Evolutionary conservation across 2,797 vertebrate genomes (phyloP), one percentile per base, ranked within the genome.

Genomic region (Acanthurus tractus): DNA sequence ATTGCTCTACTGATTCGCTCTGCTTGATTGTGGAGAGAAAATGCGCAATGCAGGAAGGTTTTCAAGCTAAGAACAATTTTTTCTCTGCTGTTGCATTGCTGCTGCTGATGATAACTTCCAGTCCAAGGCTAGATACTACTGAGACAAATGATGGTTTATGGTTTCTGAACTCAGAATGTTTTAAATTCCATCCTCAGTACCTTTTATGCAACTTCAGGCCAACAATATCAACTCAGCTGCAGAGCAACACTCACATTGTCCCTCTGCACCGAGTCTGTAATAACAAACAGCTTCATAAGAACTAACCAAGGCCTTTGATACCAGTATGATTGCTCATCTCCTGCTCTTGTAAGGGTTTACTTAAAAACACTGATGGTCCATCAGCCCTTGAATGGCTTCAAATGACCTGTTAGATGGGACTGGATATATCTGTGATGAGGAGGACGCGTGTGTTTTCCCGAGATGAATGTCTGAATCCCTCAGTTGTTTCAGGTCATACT

Each of bases 1-100:
- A 66, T n/a, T 0, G 20, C 38, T 53, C 56, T 61, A 63, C 8
- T 68, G 56, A 61, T 20, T 29, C 1, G 8, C 48, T 57, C 49
- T 4, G 36, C 69, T 54, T 10, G 50, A 46, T 34, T 73, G 25
- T 14, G 58, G 56, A 54, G 54, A 86, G 74, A n/a, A 63, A 63
- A 80, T 1, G 22, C n/a, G 42, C 11, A 3, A 4, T 20, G 46
- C 18, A 58, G 15, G 10, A 50, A 56, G 9, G 45, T 58, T 57
- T 50, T 70, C 23, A 56, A 59, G 20, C 1, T 6, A 12, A 75
- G 38, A 6, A 38, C 50, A 34, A 44, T 17, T 57, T n/a, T n/a
- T 38, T 7, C 64, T 70, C 56, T 63, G 63, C 49, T n/a, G 23
- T 53, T 18, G 12, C 10, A 45, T 20, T 34, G 13, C 52, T 68